Evolutionary conservation across 2,888 invertebrate species (phyloP), one percentile per base, ranked within the genome.

Genomic region (Drosophila koepferae): DNA sequence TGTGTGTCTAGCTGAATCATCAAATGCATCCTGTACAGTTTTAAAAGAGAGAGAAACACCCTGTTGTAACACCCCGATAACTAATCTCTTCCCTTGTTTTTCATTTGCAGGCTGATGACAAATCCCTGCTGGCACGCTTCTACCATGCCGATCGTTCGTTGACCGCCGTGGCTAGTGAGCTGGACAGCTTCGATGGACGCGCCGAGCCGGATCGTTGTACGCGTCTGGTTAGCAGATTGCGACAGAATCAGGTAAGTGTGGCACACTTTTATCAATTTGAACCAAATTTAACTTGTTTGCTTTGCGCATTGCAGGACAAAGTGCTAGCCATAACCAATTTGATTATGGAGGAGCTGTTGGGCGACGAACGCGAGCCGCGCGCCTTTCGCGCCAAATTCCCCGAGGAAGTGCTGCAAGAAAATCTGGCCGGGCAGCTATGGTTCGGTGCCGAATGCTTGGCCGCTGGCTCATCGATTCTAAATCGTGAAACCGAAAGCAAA

Each of bases 401-500:
- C 0, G 99, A 99, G 92, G 99, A 99, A 92, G 98, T 99, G 14
- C 95, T 99, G 81, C 99, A 99, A 93, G 99, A 99, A 92, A 99
- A 98, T 94, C 94, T 99, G 73, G 98, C 99, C 44, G 99, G 99
- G 0, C 99, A 99, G 94, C 95, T 99, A 51, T 99, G 99, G 99
- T 99, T 99, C 93, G 99, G 99, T 20, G 99, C 99, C 67, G 99
- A 99, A 96, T 99, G 99, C 92, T 94, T 99, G 82, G 99, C 99
- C 34, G 99, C 99, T 36, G 99, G 99, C 48, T 99, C 99, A 0
- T 99, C 98, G 62, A 99, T 99, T 83, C 97, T 99, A 96, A 99
- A 99, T 93, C 96, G 99, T 63, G 99, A 99, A 93, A 95, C 96
- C 62, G 99, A 99, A 93, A 98, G 98, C 91, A 97, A 98, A 56